Evolutionary conservation across 2,888 invertebrate species (phyloP).

Genomic region (Empis stercorea): DNA sequence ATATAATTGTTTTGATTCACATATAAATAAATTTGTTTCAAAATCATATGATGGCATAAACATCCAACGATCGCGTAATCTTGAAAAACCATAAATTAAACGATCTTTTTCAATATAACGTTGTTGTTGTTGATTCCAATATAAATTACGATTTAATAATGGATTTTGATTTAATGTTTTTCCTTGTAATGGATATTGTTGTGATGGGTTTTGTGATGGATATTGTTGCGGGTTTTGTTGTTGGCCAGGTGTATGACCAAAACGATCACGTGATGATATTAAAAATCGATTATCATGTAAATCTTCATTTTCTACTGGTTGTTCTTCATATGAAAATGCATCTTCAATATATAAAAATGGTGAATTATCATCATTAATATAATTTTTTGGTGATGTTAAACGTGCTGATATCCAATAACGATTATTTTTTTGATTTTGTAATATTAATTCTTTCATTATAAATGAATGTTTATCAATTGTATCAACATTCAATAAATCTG

Average conservation of each 20-base stretch:
- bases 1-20: constrained; percentile 45
- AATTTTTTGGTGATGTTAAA: constrained; percentile 59
- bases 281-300: constrained; percentile 32
- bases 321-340: constrained; percentile 59
- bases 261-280: constrained; percentile 16
- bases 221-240: neutral
- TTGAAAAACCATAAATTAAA: constrained; percentile 66
- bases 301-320: constrained; percentile 35
- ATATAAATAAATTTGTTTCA: constrained; percentile 69
- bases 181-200: constrained; percentile 23
- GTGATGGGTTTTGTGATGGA: constrained; percentile 18
- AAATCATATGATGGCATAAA: constrained; percentile 66
- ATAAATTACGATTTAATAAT: neutral
- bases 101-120: constrained; percentile 47
- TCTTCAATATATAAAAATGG: constrained; percentile 66
- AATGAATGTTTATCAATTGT: constrained; percentile 79
- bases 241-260: neutral
- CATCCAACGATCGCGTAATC: constrained; percentile 66
- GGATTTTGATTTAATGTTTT: constrained; percentile 2
- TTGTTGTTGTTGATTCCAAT: constrained; percentile 20
- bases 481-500: constrained; percentile 69
- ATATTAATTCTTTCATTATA: constrained; percentile 65
- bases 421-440: constrained; percentile 72
- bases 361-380: constrained; percentile 78
- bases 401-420: constrained; percentile 77